Percentiles rank a stretch among this genome's conserved stretches.
Conservation (phyloP, 2,113 vertebrate genomes). For the Upupa epops region DNA sequence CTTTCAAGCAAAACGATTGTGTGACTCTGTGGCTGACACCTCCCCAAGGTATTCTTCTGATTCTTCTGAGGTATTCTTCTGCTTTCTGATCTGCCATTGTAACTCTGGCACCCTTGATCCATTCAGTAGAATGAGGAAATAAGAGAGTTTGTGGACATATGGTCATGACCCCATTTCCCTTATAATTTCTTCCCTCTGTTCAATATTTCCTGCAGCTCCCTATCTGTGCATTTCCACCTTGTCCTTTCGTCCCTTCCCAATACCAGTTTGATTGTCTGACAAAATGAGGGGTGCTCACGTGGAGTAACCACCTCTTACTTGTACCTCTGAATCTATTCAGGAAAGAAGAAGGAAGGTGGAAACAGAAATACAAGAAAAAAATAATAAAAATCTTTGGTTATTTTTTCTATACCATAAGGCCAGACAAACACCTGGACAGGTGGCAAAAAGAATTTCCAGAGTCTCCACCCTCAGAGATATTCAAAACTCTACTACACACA, state of each 20-base stretch:
- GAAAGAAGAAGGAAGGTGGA: neutral
- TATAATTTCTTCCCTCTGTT: neutral
- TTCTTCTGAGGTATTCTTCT: rapidly evolving
- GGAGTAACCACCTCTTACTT: too few species aligned
- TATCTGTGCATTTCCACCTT: neutral
- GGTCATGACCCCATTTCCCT: neutral
- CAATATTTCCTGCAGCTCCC: neutral
- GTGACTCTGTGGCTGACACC: neutral
- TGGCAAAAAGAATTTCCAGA: neutral
- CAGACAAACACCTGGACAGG: neutral
- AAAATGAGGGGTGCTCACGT: too few species aligned
- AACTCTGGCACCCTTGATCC: neutral
- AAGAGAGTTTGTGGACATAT: neutral
- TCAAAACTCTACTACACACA: neutral
- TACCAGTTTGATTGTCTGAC: too few species aligned
- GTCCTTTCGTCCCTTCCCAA: neutral
- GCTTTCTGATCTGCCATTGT: neutral
- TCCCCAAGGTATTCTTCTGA: rapidly evolving
- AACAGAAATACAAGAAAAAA: neutral
- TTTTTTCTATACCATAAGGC: too few species aligned
- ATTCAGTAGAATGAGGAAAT: neutral
- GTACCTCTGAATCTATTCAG: too few species aligned
- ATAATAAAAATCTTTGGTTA: neutral
- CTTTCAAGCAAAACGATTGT: too few species aligned
- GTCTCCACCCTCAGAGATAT: neutral